These are phyloP conservation scores for Drosophila repleta DNA, from an alignment of 1,140 invertebrate genomes.

Conservation along the genomic window DNA sequence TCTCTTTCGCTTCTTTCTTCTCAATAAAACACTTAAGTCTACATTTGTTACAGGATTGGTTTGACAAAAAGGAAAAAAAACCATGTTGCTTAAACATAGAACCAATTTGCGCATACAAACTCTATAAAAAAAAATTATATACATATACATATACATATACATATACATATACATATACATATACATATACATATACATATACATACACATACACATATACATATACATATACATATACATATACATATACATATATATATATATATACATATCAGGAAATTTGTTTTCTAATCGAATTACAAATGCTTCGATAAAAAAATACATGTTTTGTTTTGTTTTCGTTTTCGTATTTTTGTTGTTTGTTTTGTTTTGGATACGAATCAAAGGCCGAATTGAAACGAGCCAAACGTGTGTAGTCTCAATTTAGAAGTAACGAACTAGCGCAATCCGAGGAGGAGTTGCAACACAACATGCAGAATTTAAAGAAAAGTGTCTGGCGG, in stretches of 20 bases:
- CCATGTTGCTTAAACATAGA: conserved; percentile 28
- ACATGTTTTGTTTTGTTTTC: neutral
- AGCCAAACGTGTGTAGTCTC: conserved; percentile 6
- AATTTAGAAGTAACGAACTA: conserved; percentile 9
- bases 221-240: too few species aligned
- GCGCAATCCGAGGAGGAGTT: conserved; percentile 3
- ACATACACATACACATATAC: too few species aligned
- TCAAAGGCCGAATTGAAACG: conserved; percentile 7
- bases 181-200: too few species aligned
- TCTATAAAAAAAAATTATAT: conserved; percentile 2
- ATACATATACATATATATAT: too few species aligned
- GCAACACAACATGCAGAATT: conserved; percentile 18
- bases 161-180: too few species aligned
- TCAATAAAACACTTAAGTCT: conserved; percentile 75
- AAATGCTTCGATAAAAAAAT: conserved; percentile 21
- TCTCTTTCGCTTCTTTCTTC: conserved; percentile 56
- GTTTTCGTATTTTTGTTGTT: neutral
- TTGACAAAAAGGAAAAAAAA: conserved; percentile 40
- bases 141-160: too few species aligned
- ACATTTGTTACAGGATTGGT: conserved; percentile 68
- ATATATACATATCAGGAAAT: neutral
- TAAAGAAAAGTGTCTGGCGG: conserved; percentile 5
- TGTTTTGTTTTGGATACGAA: conserved; percentile 13
- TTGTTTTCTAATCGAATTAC: conserved; percentile 22
- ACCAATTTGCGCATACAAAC: conserved; percentile 32